Evolutionary conservation across 2,113 vertebrate genomes (phyloP).

Genomic region (Pluvianellus socialis): DNA sequence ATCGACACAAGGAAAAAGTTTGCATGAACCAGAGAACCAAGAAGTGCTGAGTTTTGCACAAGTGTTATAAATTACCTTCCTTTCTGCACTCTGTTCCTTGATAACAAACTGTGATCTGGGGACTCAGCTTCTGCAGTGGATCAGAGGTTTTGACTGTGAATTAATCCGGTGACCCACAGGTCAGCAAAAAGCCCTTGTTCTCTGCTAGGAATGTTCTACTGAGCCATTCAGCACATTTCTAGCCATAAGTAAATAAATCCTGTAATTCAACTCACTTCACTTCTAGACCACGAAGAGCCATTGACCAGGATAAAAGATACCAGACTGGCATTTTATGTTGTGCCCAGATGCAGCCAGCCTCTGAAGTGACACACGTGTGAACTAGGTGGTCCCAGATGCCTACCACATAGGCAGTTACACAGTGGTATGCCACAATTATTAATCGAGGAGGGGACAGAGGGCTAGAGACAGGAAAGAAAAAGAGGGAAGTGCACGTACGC

Average conservation of each 20-base stretch:
- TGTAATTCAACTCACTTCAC: background rate
- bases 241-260: background rate
- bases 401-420: background rate
- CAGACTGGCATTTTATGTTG: background rate
- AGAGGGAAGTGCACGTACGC: background rate
- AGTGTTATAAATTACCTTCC: background rate
- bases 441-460: background rate
- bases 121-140: background rate
- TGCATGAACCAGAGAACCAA: background rate
- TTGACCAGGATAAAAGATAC: background rate
- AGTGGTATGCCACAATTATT: background rate
- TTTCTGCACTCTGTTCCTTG: background rate
- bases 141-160: background rate
- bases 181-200: background rate
- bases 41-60: background rate
- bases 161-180: background rate
- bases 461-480: background rate
- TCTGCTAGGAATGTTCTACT: background rate
- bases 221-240: background rate
- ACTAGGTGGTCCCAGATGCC: background rate
- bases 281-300: background rate
- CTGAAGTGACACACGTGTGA: background rate
- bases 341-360: background rate
- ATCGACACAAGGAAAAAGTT: background rate
- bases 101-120: background rate